These are phyloP conservation scores for Drosophila lacicola DNA, from an alignment of 2,888 invertebrate genomes.

Conservation along the genomic window DNA sequence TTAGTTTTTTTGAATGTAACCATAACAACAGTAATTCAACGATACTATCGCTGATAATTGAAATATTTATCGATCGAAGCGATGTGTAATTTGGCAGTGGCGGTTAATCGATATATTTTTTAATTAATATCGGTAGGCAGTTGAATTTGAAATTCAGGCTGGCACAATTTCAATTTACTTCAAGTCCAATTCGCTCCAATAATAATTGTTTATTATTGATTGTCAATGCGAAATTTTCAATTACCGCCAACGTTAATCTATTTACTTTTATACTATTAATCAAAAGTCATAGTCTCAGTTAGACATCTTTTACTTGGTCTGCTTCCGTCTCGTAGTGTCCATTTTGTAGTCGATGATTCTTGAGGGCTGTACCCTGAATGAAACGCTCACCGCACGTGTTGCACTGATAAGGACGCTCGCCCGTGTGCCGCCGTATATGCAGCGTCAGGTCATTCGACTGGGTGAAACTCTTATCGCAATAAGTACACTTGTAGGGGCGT, in stretches of 20 bases:
- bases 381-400: slow-evolving; percentile 89
- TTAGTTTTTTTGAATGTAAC: slow-evolving; percentile 23
- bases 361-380: slow-evolving; percentile 89
- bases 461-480: slow-evolving; percentile 86
- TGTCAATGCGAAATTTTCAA: neutral
- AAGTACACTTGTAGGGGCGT: slow-evolving; percentile 88
- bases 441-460: slow-evolving; percentile 90
- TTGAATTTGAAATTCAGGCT: neutral
- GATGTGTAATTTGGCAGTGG: neutral
- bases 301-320: slow-evolving; percentile 20
- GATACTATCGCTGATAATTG: neutral
- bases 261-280: neutral
- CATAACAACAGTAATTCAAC: slow-evolving; percentile 33
- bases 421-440: slow-evolving; percentile 90
- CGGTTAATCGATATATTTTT: neutral
- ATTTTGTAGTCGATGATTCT: slow-evolving; percentile 86
- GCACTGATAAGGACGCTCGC: slow-evolving; percentile 89
- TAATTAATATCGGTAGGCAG: neutral
- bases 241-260: neutral
- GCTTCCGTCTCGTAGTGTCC: slow-evolving; percentile 58
- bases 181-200: no score
- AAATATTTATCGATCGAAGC: slow-evolving; percentile 1
- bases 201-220: neutral
- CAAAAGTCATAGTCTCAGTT: slow-evolving; percentile 1
- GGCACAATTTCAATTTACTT: no score